Percentiles rank a stretch among this genome's conserved stretches.
Evolutionary conservation across 2,888 invertebrate species (phyloP).

Genomic region (Ariolimax columbianus): DNA sequence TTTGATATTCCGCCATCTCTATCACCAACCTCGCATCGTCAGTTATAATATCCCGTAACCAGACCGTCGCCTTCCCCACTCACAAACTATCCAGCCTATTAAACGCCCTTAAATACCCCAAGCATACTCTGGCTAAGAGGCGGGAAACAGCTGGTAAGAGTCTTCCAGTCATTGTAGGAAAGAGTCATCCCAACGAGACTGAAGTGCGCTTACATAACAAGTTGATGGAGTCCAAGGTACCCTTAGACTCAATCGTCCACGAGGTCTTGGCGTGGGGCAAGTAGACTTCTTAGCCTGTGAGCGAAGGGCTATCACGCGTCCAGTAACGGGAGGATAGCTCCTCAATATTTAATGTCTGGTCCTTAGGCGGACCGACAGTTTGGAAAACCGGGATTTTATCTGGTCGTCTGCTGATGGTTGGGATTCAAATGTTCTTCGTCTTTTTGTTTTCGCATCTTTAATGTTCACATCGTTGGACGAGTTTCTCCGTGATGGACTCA

Average conservation of each 20-base stretch:
- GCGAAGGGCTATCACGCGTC: background rate
- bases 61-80: background rate
- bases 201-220: slow-evolving; percentile 40
- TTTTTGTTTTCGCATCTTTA: too few relatives aligned
- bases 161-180: background rate
- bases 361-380: too few relatives aligned
- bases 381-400: too few relatives aligned
- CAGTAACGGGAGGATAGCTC: too few relatives aligned
- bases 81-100: background rate
- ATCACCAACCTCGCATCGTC: background rate
- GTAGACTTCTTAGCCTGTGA: background rate
- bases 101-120: slow-evolving; percentile 29
- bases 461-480: too few relatives aligned
- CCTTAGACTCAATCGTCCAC: slow-evolving; percentile 29
- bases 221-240: slow-evolving; percentile 38
- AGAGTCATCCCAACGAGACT: background rate
- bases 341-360: too few relatives aligned
- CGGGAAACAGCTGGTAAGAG: slow-evolving; percentile 10
- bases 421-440: too few relatives aligned
- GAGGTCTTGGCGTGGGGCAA: slow-evolving; percentile 7
- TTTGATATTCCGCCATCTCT: background rate
- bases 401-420: too few relatives aligned
- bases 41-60: background rate
- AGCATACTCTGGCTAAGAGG: slow-evolving; percentile 27
- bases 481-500: too few relatives aligned